phyloP scores from a whole-genome alignment of 2,888 invertebrate species.

The Philonicus albiceps region DNA sequence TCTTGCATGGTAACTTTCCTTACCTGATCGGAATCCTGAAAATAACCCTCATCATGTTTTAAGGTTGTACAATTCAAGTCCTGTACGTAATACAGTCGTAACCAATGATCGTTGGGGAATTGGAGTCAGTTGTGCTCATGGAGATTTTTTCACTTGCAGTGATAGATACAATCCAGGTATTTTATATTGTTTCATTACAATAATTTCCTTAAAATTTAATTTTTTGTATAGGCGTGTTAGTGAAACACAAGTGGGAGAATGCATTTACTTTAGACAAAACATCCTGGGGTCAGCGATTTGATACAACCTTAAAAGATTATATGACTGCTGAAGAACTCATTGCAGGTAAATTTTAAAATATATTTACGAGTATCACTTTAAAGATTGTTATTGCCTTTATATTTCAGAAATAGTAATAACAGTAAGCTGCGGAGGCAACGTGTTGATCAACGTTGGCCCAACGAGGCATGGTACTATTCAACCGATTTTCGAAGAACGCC shows the following conservation, averaged over 20 bases:
- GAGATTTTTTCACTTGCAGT: constrained; percentile 84
- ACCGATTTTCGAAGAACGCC: constrained; percentile 86
- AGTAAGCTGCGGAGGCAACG: constrained; percentile 83
- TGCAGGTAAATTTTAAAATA: constrained; percentile 54
- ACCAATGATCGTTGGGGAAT: constrained; percentile 95
- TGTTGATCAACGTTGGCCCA: constrained; percentile 79
- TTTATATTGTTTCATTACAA: background rate
- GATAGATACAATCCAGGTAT: constrained; percentile 84
- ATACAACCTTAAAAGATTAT: constrained; percentile 73
- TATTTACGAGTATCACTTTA: background rate
- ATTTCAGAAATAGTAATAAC: constrained; percentile 73
- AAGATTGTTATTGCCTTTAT: background rate
- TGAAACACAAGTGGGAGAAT: constrained; percentile 93
- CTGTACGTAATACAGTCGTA: constrained; percentile 86
- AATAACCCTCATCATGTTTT: background rate
- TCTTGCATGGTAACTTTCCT: constrained; percentile 71
- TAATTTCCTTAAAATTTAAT: background rate
- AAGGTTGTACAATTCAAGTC: constrained; percentile 65
- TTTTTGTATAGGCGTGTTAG: constrained; percentile 62
- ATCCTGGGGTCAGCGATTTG: constrained; percentile 87
- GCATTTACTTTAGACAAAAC: constrained; percentile 86
- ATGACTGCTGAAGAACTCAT: constrained; percentile 74
- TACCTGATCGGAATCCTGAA: background rate
- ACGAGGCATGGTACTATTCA: constrained; percentile 86
- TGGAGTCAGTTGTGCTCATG: constrained; percentile 81